These are phyloP conservation scores for Sardinella longiceps DNA, from an alignment of 2,797 vertebrate species.

Conservation along the genomic window DNA sequence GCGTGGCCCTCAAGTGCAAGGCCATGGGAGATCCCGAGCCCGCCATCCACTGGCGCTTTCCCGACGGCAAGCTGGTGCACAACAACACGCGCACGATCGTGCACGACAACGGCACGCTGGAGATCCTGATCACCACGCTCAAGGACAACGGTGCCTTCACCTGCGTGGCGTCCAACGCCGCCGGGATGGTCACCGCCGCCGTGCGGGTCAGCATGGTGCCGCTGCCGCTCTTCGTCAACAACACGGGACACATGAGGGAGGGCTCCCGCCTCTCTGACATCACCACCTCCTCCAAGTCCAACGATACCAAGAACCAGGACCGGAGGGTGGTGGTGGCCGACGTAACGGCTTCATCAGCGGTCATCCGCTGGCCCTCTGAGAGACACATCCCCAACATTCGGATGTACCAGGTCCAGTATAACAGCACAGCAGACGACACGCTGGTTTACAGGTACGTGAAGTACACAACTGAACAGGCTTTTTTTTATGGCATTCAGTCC, in stretches of 20 bases:
- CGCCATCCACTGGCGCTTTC: constrained; percentile 88
- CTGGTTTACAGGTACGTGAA: constrained; percentile 88
- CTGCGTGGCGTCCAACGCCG: constrained; percentile 93
- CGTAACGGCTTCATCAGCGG: constrained; percentile 85
- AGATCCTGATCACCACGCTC: constrained; percentile 90
- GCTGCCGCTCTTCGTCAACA: constrained; percentile 86
- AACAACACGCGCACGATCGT: constrained; percentile 86
- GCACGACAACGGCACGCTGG: constrained; percentile 87
- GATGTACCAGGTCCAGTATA: constrained; percentile 97
- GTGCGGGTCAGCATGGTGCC: constrained; percentile 89
- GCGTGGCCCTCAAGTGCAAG: constrained; percentile 86
- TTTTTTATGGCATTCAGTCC: no score
- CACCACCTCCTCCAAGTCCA: constrained; percentile 87
- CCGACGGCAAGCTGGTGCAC: constrained; percentile 89
- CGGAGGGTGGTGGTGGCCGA: constrained; percentile 83
- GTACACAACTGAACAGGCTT: not conserved
- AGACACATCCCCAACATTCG: constrained; percentile 89
- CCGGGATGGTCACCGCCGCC: constrained; percentile 86
- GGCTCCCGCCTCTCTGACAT: constrained; percentile 88
- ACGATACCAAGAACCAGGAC: constrained; percentile 83
- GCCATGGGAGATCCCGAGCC: constrained; percentile 90
- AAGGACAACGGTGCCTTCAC: constrained; percentile 91
- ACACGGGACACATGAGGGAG: constrained; percentile 82
- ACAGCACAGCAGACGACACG: constrained; percentile 90
- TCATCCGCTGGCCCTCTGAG: constrained; percentile 91